A percentile compares a stretch with the other conserved stretches of the same genome.
Conservation (phyloP, 2,113 vertebrate genomes). For the Xiphias gladius region DNA sequence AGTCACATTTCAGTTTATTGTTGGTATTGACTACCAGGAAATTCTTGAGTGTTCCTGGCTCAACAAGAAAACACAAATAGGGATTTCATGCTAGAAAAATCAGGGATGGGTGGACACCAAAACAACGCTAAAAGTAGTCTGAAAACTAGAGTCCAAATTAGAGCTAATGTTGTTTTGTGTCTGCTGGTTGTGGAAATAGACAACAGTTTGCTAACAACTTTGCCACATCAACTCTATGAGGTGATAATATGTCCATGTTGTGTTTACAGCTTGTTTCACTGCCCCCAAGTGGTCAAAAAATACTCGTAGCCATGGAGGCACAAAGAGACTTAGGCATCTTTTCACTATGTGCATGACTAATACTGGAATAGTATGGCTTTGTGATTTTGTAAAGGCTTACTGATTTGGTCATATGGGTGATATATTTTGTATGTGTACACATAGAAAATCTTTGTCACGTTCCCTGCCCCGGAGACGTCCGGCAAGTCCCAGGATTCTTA, state of each 20-base stretch:
- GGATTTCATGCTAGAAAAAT: too few relatives aligned
- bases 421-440: constrained; percentile 74
- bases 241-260: not conserved
- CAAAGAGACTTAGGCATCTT: not conserved
- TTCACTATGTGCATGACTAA: not conserved
- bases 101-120: too few relatives aligned
- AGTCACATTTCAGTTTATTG: not conserved
- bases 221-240: not conserved
- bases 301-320: not conserved
- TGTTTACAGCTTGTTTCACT: constrained; percentile 7
- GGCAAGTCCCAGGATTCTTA: constrained; percentile 98
- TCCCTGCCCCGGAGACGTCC: constrained; percentile 96
- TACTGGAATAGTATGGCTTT: not conserved
- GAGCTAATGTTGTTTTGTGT: constrained; percentile 10
- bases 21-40: not conserved
- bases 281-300: not conserved
- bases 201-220: not conserved
- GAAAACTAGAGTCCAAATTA: not conserved
- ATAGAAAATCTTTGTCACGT: constrained; percentile 86
- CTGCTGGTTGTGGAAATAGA: not conserved
- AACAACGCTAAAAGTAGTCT: not conserved
- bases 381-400: constrained; percentile 26
- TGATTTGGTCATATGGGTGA: constrained; percentile 54
- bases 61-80: not conserved
- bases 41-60: not conserved